Evolutionary conservation across 2,888 invertebrate species (phyloP).

Genomic region (Caenorhabditis japonica): DNA sequence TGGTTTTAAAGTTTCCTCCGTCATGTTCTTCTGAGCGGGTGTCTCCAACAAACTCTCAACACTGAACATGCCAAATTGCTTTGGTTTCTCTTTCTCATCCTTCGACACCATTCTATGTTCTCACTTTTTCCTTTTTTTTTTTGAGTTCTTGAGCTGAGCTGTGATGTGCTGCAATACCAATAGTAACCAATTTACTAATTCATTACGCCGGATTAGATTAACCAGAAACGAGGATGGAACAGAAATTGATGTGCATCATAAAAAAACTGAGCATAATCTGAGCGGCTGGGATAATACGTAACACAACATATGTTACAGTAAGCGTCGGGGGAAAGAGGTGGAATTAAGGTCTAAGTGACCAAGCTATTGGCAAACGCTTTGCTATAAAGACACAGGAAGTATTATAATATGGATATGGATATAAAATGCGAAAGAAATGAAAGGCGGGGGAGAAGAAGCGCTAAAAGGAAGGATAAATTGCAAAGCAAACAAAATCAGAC

Average conservation of each 20-base stretch:
- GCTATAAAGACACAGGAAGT: too few relatives aligned
- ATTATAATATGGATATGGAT: conserved; percentile 11
- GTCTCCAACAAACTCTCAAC: conserved; percentile 58
- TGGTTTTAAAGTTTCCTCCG: conserved; percentile 36
- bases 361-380: too few relatives aligned
- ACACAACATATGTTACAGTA: conserved; percentile 56
- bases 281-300: conserved; percentile 21
- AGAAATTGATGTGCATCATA: conserved; percentile 20
- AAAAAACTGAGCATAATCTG: conserved; percentile 38
- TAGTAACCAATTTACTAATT: not conserved
- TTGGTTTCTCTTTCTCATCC: conserved; percentile 51
- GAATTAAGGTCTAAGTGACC: conserved; percentile 10
- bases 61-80: conserved; percentile 53
- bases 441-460: conserved; percentile 30
- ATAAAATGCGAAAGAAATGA: not conserved
- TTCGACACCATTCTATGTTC: conserved; percentile 56
- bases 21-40: conserved; percentile 8
- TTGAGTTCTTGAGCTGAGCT: too few relatives aligned
- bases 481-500: conserved; percentile 53
- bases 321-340: conserved; percentile 3
- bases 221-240: conserved; percentile 27
- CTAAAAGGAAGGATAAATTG: conserved; percentile 43
- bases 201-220: conserved; percentile 43
- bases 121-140: not conserved
- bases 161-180: too few relatives aligned